Base-by-base conservation (phyloP, 2,113 vertebrate species). In the Argyrosomus japonicus region DNA sequence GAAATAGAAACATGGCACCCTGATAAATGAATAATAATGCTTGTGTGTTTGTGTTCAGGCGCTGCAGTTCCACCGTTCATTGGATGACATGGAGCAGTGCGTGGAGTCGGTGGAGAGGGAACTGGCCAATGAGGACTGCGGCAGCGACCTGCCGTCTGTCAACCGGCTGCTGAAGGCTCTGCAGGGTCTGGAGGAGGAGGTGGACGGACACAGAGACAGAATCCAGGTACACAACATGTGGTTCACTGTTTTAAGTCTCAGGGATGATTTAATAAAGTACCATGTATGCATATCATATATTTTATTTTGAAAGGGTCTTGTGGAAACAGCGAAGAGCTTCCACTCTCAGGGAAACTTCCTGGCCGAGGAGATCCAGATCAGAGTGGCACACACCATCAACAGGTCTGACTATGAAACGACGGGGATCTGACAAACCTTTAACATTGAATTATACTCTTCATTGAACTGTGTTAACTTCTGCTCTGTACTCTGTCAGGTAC, bases 41-140 rank as follows among this genome's bases (percentile, higher is more conserved):
- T 40, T 36, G 36, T 45, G n/a, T 50, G 14, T 58, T 45, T 36
- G 3, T 19, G 15, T 68, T 21, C 82, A 98, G 97, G 97, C 95
- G 2, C 91, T 97, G 82, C 87, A 89, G 92, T 96, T 99, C 63
- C 96, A 93, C 76, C 91, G 92, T 29, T 95, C 90, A 0, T 9
- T 97, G 60, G 95, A 97, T 5, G 96, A 97, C 74, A 88, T 95
- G 60, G 95, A 97, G 64, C 94, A 95, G 82, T 96, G 96, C 88
- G 81, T 98, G 84, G 93, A 81, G 58, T 93, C 95, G 0, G 87
- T 96, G 58, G 96, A 97, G 89, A 90, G 71, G 12, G 94, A 96
- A 17, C 76, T 97, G 81, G 80, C 88, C 83, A 81, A 77, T 47
- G 88, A 95, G 12, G 91, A 94, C 32, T 86, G 65, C 29, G 93